These are phyloP conservation scores for Atethmia centrago DNA, from an alignment of 2,888 invertebrate species.

Conservation along the genomic window DNA sequence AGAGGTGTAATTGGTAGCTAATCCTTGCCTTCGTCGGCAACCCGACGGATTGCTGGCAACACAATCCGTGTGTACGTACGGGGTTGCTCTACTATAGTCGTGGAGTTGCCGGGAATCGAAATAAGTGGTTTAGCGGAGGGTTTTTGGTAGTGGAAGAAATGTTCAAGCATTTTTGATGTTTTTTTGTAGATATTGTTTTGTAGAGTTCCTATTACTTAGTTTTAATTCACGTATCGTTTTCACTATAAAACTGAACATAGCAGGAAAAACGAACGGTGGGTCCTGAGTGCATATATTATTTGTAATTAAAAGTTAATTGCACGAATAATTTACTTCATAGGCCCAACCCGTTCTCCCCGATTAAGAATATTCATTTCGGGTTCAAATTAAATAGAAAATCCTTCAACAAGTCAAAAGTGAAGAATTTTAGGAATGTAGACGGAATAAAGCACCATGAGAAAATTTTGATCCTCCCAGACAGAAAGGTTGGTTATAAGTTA, in stretches of 20 bases:
- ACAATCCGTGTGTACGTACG: slow-evolving; percentile 42
- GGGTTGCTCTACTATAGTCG: slow-evolving; percentile 44
- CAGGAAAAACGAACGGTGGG: not conserved
- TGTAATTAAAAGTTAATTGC: not conserved
- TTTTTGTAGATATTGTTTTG: not conserved
- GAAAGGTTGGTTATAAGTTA: slow-evolving; percentile 31
- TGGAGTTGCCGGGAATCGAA: slow-evolving; percentile 23
- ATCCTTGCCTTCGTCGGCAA: slow-evolving; percentile 80
- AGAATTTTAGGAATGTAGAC: slow-evolving; percentile 1
- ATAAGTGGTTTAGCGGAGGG: slow-evolving; percentile 6
- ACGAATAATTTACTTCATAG: not conserved
- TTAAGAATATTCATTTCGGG: not conserved
- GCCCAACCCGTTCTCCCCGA: too few relatives aligned
- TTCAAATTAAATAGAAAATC: not conserved
- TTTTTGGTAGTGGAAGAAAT: not conserved
- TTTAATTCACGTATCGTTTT: not conserved
- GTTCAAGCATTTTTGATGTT: not conserved
- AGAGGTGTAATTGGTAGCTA: slow-evolving; percentile 86
- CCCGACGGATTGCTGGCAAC: slow-evolving; percentile 71
- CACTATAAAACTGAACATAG: not conserved
- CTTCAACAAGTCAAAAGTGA: not conserved
- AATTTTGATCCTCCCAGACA: slow-evolving; percentile 12
- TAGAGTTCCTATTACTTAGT: not conserved
- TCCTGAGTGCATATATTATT: too few relatives aligned
- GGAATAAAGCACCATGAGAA: slow-evolving; percentile 12